Evolutionary conservation across 1,140 invertebrate genomes (phyloP), one percentile per base, ranked within the genome.

Genomic region (Solenopsis fugax): DNA sequence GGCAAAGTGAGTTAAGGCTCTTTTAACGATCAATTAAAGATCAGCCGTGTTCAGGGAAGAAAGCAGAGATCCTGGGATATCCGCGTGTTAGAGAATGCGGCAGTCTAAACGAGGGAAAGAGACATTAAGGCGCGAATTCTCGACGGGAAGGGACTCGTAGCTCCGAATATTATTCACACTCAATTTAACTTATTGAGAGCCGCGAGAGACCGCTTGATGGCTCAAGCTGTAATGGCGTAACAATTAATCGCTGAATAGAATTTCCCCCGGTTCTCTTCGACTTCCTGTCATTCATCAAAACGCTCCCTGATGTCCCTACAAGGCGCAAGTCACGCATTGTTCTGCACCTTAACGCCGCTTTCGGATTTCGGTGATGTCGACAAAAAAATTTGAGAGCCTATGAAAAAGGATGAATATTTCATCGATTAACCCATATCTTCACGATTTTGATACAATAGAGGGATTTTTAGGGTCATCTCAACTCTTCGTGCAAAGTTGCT

Each of bases 111-210:
- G 65, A 84, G n/a, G 71, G 54, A 89, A 88, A 89, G 82, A 89
- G 88, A 88, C 82, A 89, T 89, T 92, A 91, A 89, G 87, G 78
- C 41, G 71, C 12, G 86, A 93, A 89, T 82, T 56, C 52, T 82
- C 71, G 54, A 87, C 82, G 77, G 76, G 48, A 37, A 12, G 73
- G 88, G 71, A 86, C 56, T 72, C 71, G n/a, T 73, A 89, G 82
- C 86, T 93, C 90, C 82, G 62, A 92, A 92, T 91, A 93, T 93
- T 93, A 93, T 85, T 92, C 87, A 92, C 92, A 76, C 91, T 93
- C 92, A 90, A 93, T 93, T 93, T 86, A 93, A 92, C 89, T 92
- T 90, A 91, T 88, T 88, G 91, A 92, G 80, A 77, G 67, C 34
- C 87, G 56, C 54, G 73, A 85, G 64, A 88, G 72, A 76, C 88